phyloP scores from a whole-genome alignment of 2,113 vertebrate genomes.

The Sprattus sprattus region DNA sequence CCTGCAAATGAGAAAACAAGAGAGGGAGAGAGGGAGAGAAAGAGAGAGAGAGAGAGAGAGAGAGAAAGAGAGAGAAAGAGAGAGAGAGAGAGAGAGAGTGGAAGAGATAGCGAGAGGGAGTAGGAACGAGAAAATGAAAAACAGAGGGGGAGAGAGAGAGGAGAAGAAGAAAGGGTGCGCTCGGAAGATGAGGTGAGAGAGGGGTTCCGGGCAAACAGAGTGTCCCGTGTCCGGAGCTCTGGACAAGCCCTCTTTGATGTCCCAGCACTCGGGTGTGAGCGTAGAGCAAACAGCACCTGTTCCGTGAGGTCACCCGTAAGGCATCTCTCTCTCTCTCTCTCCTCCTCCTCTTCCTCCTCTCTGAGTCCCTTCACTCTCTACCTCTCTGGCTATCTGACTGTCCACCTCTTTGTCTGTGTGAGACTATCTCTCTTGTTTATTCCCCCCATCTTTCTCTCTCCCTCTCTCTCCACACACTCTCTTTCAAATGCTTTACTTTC shows the following conservation, averaged over 20 bases:
- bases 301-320: constrained; percentile 51
- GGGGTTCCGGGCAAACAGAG: constrained; percentile 13
- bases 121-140: background rate
- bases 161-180: background rate
- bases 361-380: background rate
- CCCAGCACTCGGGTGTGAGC: constrained; percentile 39
- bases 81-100: background rate
- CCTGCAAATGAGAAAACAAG: background rate
- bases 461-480: no score
- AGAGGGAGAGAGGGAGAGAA: background rate
- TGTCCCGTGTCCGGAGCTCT: constrained; percentile 20
- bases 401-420: background rate
- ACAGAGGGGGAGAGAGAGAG: background rate
- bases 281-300: constrained; percentile 49
- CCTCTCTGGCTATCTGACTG: background rate
- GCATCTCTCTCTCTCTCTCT: constrained; percentile 39
- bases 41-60: background rate
- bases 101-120: background rate
- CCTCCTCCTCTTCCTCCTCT: background rate
- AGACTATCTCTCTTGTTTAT: background rate
- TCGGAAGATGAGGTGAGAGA: background rate
- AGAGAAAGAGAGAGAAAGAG: background rate
- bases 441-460: no score
- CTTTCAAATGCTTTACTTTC: background rate
- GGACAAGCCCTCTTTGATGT: constrained; percentile 47